A percentile compares a stretch with the other conserved stretches of the same genome.
These are phyloP conservation scores for Craterocephalus amniculus DNA, from an alignment of 2,797 vertebrate genomes.

Conservation along the genomic window DNA sequence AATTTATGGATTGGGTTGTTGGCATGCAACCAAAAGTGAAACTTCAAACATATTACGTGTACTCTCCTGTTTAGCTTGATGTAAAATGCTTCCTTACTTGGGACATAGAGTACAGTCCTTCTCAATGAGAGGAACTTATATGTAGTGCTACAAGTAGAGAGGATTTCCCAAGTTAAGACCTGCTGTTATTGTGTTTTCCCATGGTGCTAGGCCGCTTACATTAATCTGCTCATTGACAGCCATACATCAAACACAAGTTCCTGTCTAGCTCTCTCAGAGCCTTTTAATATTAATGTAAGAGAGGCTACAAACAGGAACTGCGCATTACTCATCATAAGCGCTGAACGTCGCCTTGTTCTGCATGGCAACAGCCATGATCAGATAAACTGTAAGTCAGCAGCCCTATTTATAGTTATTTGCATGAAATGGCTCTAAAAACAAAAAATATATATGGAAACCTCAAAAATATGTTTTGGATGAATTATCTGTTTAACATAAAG, in stretches of 20 bases:
- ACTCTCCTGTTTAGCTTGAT: not conserved
- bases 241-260: slow-evolving; percentile 49
- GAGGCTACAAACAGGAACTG: slow-evolving; percentile 71
- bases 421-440: not conserved
- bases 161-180: slow-evolving; percentile 29
- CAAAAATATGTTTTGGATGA: slow-evolving; percentile 2
- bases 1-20: slow-evolving; percentile 73
- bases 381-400: slow-evolving; percentile 46
- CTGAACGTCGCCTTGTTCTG: slow-evolving; percentile 57
- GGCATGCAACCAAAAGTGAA: slow-evolving; percentile 64
- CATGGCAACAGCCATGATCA: slow-evolving; percentile 73
- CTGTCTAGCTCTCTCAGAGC: slow-evolving; percentile 22
- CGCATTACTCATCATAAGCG: slow-evolving; percentile 65
- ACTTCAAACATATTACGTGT: slow-evolving; percentile 5
- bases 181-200: slow-evolving; percentile 27
- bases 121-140: slow-evolving; percentile 19
- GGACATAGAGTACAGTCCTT: slow-evolving; percentile 11
- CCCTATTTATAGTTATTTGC: slow-evolving; percentile 23
- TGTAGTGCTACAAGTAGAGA: slow-evolving; percentile 7
- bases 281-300: slow-evolving; percentile 74
- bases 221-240: slow-evolving; percentile 54
- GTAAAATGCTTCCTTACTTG: slow-evolving; percentile 10
- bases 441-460: not conserved
- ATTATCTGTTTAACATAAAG: not conserved
- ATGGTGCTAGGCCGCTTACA: slow-evolving; percentile 43